A percentile compares a stretch with the other conserved stretches of the same genome.
Evolutionary conservation across 2,113 vertebrate genomes (phyloP).

Genomic region (Pantherophis guttatus): DNA sequence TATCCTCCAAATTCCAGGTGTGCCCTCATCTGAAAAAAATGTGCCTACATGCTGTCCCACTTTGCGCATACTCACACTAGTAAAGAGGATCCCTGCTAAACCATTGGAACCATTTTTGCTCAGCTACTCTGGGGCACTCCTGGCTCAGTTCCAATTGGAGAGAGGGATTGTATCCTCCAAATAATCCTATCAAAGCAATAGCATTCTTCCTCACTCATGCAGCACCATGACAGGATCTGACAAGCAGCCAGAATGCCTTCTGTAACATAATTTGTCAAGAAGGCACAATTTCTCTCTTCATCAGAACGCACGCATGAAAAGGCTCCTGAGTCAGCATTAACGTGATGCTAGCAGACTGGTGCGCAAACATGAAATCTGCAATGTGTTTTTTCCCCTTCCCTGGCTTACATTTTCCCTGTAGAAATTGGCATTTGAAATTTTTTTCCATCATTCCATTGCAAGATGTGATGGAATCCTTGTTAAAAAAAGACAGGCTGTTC

Average conservation of each 20-base stretch:
- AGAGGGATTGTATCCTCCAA: not conserved
- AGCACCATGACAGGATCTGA: not conserved
- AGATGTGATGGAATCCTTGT: not conserved
- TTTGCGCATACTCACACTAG: not conserved
- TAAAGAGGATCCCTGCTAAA: not conserved
- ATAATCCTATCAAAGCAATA: not conserved
- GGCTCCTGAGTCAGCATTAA: not conserved
- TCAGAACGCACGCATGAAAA: not conserved
- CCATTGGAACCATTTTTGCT: not conserved
- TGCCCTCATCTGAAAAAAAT: not conserved
- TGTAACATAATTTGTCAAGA: not conserved
- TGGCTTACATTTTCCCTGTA: not conserved
- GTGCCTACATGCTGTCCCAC: not conserved
- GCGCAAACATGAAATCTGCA: not conserved
- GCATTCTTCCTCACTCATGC: not conserved
- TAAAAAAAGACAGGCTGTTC: not conserved
- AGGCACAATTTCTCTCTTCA: slow-evolving; percentile 38
- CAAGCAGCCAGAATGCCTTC: not conserved
- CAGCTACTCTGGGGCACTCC: not conserved
- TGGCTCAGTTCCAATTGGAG: not conserved
- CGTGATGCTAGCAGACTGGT: not conserved
- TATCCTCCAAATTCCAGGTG: not conserved
- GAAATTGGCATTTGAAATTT: not conserved
- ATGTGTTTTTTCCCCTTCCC: not conserved
- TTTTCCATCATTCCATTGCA: not conserved